Base-by-base conservation (phyloP, 2,797 vertebrate genomes). In the Emydoidea blandingii region DNA sequence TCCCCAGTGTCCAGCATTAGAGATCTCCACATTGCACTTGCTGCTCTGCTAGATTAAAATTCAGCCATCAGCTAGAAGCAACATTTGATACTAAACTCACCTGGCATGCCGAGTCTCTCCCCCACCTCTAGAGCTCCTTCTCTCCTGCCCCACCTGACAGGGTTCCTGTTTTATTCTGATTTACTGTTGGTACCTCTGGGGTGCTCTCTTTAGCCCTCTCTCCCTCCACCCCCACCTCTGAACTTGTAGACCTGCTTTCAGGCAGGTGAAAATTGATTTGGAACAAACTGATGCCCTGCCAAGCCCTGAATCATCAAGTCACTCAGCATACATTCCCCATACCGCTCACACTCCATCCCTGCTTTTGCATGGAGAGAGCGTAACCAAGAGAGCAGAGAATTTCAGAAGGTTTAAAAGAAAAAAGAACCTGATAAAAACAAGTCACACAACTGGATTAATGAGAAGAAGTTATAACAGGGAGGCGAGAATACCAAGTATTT, bases 251-350 rank as follows among this genome's bases (percentile, higher is more conserved):
- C 0, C 54, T 11, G 83, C 79, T 92, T 94, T 49, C 90, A 79
- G 93, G 79, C 95, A 96, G 96, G 95, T 96, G 94, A 95, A 57
- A 96, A 97, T 93, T 94, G 94, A 93, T 95, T 96, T 92, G 91
- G 92, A 54, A 57, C 52, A 92, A 96, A 79, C 81, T 37, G 76
- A 79, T 96, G 96, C 91, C 93, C 96, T 95, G 93, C 92, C 95
- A 95, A 37, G 0, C 2, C 92, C 91, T 95, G 96, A 95, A 90
- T 97, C 97, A 96, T 88, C 88, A 94, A 53, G 91, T 50, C 95
- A 23, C 41, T 47, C 57, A 3, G 0, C 81, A 23, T 8, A 6
- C 76, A 47, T 16, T 16, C 86, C 85, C 85, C 90, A 65, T 50
- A 2, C 21, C 0, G 2, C 96, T 54, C 95, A 68, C 68, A 65